Conservation (phyloP, 2,797 vertebrate genomes). For the Acanthurus tractus region DNA sequence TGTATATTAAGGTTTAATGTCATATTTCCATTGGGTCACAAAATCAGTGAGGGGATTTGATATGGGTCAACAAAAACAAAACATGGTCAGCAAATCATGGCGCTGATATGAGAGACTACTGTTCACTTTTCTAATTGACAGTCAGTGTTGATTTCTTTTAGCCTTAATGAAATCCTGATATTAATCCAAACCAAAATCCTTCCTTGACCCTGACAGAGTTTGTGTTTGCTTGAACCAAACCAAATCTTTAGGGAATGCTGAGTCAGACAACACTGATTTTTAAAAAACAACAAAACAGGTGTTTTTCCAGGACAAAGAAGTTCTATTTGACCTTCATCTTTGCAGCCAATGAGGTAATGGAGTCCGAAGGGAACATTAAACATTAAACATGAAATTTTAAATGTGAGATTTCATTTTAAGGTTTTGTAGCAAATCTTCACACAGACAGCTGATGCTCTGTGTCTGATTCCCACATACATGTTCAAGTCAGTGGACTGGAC, state of each 20-base stretch:
- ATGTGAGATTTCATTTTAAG: neutral
- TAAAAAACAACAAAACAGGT: neutral
- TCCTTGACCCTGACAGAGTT: no score
- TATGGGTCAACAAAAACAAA: neutral
- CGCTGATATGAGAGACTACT: neutral
- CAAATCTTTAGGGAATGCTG: no score
- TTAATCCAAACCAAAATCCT: no score
- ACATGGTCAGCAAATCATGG: neutral
- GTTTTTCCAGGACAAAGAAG: neutral
- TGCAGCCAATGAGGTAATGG: neutral
- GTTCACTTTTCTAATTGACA: no score
- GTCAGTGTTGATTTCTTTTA: neutral
- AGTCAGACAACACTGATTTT: no score
- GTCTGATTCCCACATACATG: conserved; percentile 30
- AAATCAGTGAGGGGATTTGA: neutral
- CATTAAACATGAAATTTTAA: neutral
- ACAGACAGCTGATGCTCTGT: conserved; percentile 32
- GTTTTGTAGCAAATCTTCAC: conserved; percentile 19
- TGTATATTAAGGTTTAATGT: neutral
- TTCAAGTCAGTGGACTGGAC: conserved; percentile 29
- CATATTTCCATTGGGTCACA: neutral
- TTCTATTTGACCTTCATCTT: neutral
- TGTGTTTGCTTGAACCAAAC: no score
- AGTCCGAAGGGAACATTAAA: neutral
- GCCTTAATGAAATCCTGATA: neutral